phyloP scores from a whole-genome alignment of 2,888 invertebrate species.

The Chrysolina haemoptera region DNA sequence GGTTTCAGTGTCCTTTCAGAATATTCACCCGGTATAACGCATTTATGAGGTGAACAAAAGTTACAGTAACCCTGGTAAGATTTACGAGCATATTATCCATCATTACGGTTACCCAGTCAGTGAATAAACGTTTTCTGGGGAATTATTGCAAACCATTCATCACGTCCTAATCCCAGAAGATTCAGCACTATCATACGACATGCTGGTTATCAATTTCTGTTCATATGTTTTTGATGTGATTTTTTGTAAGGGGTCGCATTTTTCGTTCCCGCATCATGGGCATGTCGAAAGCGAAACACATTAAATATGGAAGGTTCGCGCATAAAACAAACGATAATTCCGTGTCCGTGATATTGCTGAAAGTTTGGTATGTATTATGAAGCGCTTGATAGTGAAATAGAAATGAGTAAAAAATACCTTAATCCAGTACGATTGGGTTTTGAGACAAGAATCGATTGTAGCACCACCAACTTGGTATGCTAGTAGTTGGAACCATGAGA shows the following conservation, averaged over 20 bases:
- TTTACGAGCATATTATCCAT: slow-evolving; percentile 17
- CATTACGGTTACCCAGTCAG: slow-evolving; percentile 20
- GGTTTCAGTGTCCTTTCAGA: not conserved
- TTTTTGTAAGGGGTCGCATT: not conserved
- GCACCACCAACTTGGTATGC: too few species aligned
- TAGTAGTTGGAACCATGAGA: too few species aligned
- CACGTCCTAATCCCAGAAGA: slow-evolving; percentile 25
- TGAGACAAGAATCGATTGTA: too few species aligned
- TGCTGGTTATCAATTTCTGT: slow-evolving; percentile 19
- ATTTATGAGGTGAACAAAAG: slow-evolving; percentile 11
- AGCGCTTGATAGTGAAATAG: too few species aligned
- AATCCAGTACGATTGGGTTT: too few species aligned
- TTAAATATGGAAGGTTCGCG: not conserved
- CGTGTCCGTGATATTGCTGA: too few species aligned
- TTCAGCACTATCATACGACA: slow-evolving; percentile 29
- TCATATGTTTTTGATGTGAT: slow-evolving; percentile 9
- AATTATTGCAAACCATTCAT: slow-evolving; percentile 25
- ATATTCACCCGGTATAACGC: not conserved
- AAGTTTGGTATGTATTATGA: too few species aligned
- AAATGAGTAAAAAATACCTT: too few species aligned
- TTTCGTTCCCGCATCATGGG: slow-evolving; percentile 8
- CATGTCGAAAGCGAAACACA: not conserved
- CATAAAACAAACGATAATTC: too few species aligned
- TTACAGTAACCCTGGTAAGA: not conserved
- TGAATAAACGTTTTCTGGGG: slow-evolving; percentile 18